A percentile compares a stretch with the other conserved stretches of the same genome.
These are phyloP conservation scores for Protodeltote pygarga DNA, from an alignment of 2,888 invertebrate species.

Conservation along the genomic window DNA sequence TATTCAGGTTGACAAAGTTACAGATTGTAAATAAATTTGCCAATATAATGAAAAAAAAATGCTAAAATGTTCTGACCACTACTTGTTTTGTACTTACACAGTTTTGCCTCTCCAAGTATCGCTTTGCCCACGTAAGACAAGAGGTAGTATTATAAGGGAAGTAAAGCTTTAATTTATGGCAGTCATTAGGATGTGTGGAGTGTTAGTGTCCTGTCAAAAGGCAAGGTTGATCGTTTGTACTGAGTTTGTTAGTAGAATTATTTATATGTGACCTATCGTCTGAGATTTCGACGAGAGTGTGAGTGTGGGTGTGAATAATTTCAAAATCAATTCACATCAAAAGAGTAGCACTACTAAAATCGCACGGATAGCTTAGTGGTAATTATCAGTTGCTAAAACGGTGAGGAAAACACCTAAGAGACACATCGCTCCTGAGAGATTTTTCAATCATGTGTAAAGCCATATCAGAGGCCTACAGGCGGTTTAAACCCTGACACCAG, in stretches of 20 bases:
- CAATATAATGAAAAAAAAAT: neutral
- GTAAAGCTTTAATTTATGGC: constrained; percentile 44
- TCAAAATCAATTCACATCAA: too few relatives aligned
- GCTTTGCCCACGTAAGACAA: constrained; percentile 2
- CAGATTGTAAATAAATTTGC: too few relatives aligned
- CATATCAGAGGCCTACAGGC: too few relatives aligned
- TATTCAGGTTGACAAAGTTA: too few relatives aligned
- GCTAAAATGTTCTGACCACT: neutral
- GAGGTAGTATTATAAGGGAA: constrained; percentile 28
- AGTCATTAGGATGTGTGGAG: constrained; percentile 37
- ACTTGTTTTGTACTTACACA: neutral
- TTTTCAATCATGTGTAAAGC: too few relatives aligned
- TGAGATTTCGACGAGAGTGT: neutral
- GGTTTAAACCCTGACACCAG: too few relatives aligned
- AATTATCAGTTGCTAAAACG: too few relatives aligned
- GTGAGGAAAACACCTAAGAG: too few relatives aligned
- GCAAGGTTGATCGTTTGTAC: constrained; percentile 20
- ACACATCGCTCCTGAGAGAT: too few relatives aligned
- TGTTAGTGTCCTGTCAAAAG: constrained; percentile 16
- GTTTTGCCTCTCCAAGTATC: neutral
- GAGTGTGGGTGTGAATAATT: too few relatives aligned
- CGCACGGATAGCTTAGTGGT: too few relatives aligned
- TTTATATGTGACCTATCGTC: constrained; percentile 26
- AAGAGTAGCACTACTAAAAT: too few relatives aligned
- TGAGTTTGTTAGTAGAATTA: constrained; percentile 18